A percentile compares a stretch with the other conserved stretches of the same genome.
phyloP scores from a whole-genome alignment of 2,888 invertebrate genomes.

The Cordilura impudica region DNA sequence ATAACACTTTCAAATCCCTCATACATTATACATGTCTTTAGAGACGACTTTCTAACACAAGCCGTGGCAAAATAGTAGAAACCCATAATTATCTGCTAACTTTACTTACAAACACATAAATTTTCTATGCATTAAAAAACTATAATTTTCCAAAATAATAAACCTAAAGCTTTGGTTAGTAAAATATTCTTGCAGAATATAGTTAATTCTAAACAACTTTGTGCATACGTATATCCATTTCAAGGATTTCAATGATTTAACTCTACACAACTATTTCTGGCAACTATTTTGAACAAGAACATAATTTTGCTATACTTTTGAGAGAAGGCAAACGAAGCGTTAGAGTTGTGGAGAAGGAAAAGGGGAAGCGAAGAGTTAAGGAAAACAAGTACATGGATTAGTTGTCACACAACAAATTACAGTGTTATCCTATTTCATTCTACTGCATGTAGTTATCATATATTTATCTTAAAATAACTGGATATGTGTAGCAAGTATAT shows the following conservation, averaged over 20 bases:
- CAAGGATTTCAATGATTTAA: background rate
- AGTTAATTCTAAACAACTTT: background rate
- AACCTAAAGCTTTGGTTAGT: slow-evolving; percentile 34
- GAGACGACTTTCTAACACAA: background rate
- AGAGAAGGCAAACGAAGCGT: too few relatives aligned
- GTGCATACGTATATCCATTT: background rate
- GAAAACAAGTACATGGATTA: slow-evolving; percentile 26
- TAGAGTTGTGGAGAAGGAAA: background rate
- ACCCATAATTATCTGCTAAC: background rate
- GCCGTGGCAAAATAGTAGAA: background rate
- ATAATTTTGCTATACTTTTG: too few relatives aligned
- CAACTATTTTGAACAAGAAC: too few relatives aligned
- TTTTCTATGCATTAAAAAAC: slow-evolving; percentile 51
- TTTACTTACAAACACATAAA: slow-evolving; percentile 11
- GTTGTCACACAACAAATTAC: slow-evolving; percentile 48
- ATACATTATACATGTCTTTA: background rate
- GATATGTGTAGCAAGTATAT: too few relatives aligned
- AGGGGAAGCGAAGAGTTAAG: background rate
- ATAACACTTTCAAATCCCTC: background rate
- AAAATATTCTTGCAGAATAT: slow-evolving; percentile 12
- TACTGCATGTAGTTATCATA: slow-evolving; percentile 12
- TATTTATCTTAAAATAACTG: too few relatives aligned
- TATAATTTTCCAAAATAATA: slow-evolving; percentile 46
- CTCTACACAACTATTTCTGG: background rate
- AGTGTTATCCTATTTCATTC: slow-evolving; percentile 19